A percentile compares a stretch with the other conserved stretches of the same genome.
phyloP scores from a whole-genome alignment of 2,797 vertebrate species.

The Pseudocheirus occidentalis region DNA sequence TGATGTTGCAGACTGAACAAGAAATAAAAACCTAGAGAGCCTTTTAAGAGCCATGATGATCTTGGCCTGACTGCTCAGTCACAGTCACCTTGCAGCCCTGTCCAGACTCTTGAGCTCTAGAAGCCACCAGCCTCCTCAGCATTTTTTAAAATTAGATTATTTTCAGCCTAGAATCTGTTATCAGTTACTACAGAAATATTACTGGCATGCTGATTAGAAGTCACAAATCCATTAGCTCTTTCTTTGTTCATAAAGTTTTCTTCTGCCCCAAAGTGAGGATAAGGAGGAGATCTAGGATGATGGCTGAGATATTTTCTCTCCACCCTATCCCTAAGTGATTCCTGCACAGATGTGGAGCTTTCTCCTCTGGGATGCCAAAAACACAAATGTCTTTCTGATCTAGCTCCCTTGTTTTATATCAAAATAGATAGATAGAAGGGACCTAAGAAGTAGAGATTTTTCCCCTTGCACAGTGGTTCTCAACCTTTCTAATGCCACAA shows the following conservation, averaged over 20 bases:
- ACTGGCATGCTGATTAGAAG: neutral
- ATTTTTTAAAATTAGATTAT: neutral
- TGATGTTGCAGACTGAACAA: constrained; percentile 85
- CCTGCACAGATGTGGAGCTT: neutral
- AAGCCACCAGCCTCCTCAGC: too few relatives aligned
- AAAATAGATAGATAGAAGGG: neutral
- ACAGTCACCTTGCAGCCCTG: too few relatives aligned
- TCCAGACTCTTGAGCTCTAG: too few relatives aligned
- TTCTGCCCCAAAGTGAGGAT: neutral
- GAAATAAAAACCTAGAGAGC: constrained; percentile 87
- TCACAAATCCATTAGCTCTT: neutral
- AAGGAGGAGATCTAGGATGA: neutral
- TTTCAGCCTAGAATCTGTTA: neutral
- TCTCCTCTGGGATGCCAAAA: neutral
- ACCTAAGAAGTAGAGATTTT: neutral
- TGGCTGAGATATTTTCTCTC: neutral
- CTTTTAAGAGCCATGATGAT: constrained; percentile 90
- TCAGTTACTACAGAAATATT: neutral
- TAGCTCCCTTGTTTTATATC: neutral
- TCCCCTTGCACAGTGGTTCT: too few relatives aligned
- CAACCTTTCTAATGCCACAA: too few relatives aligned
- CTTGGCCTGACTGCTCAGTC: too few relatives aligned
- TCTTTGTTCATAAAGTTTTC: neutral
- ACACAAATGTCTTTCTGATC: neutral
- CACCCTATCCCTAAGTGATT: neutral